Evolutionary conservation across 2,797 vertebrate genomes (phyloP).

Genomic region (Siniperca obscura): DNA sequence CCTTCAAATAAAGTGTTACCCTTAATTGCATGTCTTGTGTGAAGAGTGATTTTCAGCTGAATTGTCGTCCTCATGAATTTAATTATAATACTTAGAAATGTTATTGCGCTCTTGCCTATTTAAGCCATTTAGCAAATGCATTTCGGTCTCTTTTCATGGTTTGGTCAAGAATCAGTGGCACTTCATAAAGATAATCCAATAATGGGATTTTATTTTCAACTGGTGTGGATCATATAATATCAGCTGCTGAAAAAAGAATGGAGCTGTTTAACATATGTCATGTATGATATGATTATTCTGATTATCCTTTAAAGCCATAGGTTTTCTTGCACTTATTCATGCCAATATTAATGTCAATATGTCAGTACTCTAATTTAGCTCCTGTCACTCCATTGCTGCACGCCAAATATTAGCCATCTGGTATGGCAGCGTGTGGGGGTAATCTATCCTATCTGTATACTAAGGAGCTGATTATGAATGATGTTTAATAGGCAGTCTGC

Average conservation of each 20-base stretch:
- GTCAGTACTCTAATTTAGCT: slow-evolving; percentile 69
- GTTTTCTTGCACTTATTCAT: slow-evolving; percentile 52
- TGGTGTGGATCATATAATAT: neutral
- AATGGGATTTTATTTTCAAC: neutral
- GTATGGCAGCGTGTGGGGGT: slow-evolving; percentile 28
- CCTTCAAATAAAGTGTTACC: no score
- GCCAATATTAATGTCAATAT: slow-evolving; percentile 72
- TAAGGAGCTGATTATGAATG: slow-evolving; percentile 71
- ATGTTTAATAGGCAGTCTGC: slow-evolving; percentile 63
- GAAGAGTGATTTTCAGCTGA: slow-evolving; percentile 12
- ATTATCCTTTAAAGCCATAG: slow-evolving; percentile 48
- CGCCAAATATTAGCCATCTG: slow-evolving; percentile 75
- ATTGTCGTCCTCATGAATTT: neutral
- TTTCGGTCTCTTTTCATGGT: neutral
- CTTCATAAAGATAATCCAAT: slow-evolving; percentile 29
- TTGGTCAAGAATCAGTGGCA: slow-evolving; percentile 26
- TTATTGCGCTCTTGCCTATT: slow-evolving; percentile 3
- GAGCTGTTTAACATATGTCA: slow-evolving; percentile 31
- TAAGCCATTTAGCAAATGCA: neutral
- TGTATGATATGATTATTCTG: slow-evolving; percentile 46
- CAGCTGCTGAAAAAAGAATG: neutral
- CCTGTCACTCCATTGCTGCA: slow-evolving; percentile 59
- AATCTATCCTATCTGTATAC: slow-evolving; percentile 64
- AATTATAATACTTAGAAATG: slow-evolving; percentile 25
- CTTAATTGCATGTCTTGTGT: neutral